A percentile compares a stretch with the other conserved stretches of the same genome.
Conservation (phyloP, 2,888 invertebrate species). For the Phyllotreta striolata region DNA sequence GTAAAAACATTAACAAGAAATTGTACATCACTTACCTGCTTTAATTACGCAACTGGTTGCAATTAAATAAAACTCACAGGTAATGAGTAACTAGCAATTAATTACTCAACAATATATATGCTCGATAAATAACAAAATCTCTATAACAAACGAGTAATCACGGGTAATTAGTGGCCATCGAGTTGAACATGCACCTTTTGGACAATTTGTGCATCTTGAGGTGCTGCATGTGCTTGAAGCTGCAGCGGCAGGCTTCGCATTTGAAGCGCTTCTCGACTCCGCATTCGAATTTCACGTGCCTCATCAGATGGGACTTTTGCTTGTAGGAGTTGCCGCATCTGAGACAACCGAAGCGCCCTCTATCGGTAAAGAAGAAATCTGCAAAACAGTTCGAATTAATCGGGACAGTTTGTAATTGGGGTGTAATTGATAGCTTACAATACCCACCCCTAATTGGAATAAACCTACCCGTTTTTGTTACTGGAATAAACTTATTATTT, state of each 20-base stretch:
- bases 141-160: too few species aligned
- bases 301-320: slow-evolving; percentile 32
- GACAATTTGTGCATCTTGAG: slow-evolving; percentile 22
- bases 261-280: slow-evolving; percentile 43
- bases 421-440: neutral
- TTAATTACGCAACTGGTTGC: too few species aligned
- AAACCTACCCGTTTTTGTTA: too few species aligned
- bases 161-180: too few species aligned
- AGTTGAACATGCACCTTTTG: slow-evolving; percentile 8
- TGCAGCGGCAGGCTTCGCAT: slow-evolving; percentile 21
- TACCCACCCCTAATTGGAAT: neutral
- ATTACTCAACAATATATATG: too few species aligned
- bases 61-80: too few species aligned
- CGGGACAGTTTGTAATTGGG: neutral
- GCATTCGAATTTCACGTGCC: slow-evolving; percentile 43
- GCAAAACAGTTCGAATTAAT: neutral
- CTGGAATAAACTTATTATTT: too few species aligned
- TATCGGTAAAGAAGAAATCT: slow-evolving; percentile 22
- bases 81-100: too few species aligned
- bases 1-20: too few species aligned
- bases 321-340: slow-evolving; percentile 26
- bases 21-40: too few species aligned
- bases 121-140: too few species aligned
- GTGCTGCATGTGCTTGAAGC: slow-evolving; percentile 24
- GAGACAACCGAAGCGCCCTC: slow-evolving; percentile 22